Conservation (phyloP, 2,113 vertebrate species). For the Otus sunia region DNA sequence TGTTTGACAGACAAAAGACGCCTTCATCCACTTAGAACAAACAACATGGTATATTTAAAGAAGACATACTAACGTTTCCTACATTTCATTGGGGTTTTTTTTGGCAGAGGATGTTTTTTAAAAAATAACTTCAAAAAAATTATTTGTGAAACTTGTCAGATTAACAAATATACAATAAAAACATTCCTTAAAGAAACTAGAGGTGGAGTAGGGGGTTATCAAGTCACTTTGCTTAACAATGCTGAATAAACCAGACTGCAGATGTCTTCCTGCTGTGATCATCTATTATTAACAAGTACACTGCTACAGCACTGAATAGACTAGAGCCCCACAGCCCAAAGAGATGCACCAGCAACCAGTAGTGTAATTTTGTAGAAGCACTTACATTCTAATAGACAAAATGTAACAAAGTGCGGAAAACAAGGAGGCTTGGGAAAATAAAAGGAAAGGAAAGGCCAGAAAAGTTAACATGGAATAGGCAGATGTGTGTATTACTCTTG, state of each 20-base stretch:
- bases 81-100: background rate
- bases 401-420: background rate
- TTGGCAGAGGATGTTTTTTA: background rate
- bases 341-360: background rate
- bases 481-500: background rate
- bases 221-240: background rate
- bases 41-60: background rate
- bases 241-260: background rate
- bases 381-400: background rate
- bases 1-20: background rate
- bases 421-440: background rate
- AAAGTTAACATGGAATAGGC: background rate
- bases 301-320: background rate
- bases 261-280: background rate
- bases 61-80: background rate
- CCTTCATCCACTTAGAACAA: background rate
- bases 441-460: background rate
- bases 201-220: background rate
- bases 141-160: background rate
- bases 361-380: background rate
- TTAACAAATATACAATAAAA: background rate
- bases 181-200: background rate
- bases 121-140: background rate
- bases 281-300: background rate
- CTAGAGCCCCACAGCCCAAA: background rate